Percentiles rank a stretch among this genome's conserved stretches.
Conservation (phyloP, 2,888 invertebrate genomes). For the Pseudanteris insignis region DNA sequence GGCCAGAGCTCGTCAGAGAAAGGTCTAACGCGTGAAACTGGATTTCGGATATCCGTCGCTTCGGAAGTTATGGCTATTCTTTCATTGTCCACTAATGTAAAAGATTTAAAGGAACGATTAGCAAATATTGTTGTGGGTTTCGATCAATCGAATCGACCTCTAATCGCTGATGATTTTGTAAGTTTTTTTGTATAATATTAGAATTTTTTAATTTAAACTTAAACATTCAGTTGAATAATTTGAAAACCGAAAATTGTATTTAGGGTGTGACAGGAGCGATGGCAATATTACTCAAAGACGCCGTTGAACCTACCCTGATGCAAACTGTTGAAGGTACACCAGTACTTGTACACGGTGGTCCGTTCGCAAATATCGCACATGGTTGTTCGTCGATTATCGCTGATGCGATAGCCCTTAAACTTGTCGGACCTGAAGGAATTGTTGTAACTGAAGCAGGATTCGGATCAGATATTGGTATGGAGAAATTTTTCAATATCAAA, state of each 20-base stretch:
- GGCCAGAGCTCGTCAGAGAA: constrained; percentile 88
- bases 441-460: constrained; percentile 99
- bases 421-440: constrained; percentile 89
- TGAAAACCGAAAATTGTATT: no score
- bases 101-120: constrained; percentile 88
- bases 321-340: constrained; percentile 96
- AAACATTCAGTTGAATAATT: no score
- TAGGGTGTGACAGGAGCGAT: constrained; percentile 80
- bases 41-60: constrained; percentile 94
- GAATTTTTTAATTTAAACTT: no score
- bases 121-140: constrained; percentile 92
- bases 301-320: constrained; percentile 95
- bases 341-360: constrained; percentile 96
- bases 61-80: constrained; percentile 99
- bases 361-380: constrained; percentile 99
- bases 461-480: constrained; percentile 98
- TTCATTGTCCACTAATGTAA: constrained; percentile 84
- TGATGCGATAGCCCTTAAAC: constrained; percentile 90
- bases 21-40: constrained; percentile 81
- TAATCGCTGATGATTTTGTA: constrained; percentile 92
- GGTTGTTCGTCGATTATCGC: constrained; percentile 97
- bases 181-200: constrained; percentile 49
- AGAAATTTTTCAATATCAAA: constrained; percentile 98
- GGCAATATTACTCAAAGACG: constrained; percentile 90
- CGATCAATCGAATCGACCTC: constrained; percentile 79